Conservation (phyloP, 2,888 invertebrate species). For the Isoperla grammatica region DNA sequence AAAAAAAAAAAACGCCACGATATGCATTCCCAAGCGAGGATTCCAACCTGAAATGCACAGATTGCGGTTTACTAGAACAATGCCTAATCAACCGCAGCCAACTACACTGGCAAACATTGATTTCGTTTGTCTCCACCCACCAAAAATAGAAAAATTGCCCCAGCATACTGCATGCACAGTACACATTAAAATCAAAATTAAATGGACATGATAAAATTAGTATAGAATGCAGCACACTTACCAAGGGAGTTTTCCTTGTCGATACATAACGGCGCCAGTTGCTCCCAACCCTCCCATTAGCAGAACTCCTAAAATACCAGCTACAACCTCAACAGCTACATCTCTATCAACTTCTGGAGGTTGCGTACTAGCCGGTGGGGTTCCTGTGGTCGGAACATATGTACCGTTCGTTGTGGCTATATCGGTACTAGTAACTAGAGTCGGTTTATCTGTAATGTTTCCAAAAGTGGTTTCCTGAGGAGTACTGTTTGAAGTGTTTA, state of each 20-base stretch:
- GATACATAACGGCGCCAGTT: conserved; percentile 15
- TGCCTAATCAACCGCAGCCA: too few relatives aligned
- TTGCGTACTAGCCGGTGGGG: not conserved
- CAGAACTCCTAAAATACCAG: conserved; percentile 9
- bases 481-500: not conserved
- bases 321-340: not conserved
- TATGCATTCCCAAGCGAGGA: too few relatives aligned
- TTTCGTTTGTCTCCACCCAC: too few relatives aligned
- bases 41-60: too few relatives aligned
- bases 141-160: too few relatives aligned
- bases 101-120: too few relatives aligned
- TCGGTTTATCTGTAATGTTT: not conserved
- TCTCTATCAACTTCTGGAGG: not conserved
- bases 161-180: too few relatives aligned
- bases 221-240: conserved; percentile 3
- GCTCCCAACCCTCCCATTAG: conserved; percentile 7
- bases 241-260: conserved; percentile 14
- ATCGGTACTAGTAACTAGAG: not conserved
- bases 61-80: too few relatives aligned
- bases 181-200: too few relatives aligned
- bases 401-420: not conserved
- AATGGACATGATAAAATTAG: too few relatives aligned
- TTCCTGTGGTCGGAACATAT: not conserved
- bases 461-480: not conserved
- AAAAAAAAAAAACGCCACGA: too few relatives aligned